Base-by-base conservation (phyloP, 2,888 invertebrate genomes). In the Erannis defoliaria region DNA sequence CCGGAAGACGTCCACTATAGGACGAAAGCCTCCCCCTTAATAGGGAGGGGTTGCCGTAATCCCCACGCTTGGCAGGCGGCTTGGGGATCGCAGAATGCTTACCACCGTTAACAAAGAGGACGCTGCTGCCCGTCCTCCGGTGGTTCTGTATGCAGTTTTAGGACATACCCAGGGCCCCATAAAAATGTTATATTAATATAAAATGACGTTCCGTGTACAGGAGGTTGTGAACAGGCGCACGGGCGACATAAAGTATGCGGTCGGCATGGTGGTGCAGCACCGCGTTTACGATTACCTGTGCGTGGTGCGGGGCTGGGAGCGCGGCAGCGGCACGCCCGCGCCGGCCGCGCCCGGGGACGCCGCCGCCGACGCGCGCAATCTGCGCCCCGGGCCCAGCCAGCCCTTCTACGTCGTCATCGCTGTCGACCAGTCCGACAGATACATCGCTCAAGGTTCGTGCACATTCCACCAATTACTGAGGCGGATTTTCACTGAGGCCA, bases 231-330 rank as follows among this genome's bases (percentile, higher is more conserved):
- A 79, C 50, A 68, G 62, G 31, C 85, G 76, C 42, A 55, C 61
- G 1, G 62, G 75, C 14, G 31, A 56, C 8, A 72, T 96, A 3
- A 84, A 89, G 70, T 96, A 89, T 78, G 95, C 95, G 0, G 94
- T 96, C 16, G 97, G 96, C 4, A 94, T 96, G 94, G 93, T 96
- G 18, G 96, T 96, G 94, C 93, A 85, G 54, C 96, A 96, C 76
- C 90, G 90, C 69, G 83, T 92, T 45, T 94, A 94, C 63, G 85
- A 94, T 64, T 96, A 96, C 76, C 85, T 86, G 42, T 96, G 96
- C 79, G 95, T 97, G 4, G 94, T 97, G 35, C 94, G 94, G 66
- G 96, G 95, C 45, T 97, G 97, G 97, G 95, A 96, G 78, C 70
- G 95, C 79, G 80, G 89, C 0, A 93, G 94, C 40, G 94, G 95